Evolutionary conservation across 1,140 invertebrate species (phyloP).

Genomic region (Notospermus geniculatus): DNA sequence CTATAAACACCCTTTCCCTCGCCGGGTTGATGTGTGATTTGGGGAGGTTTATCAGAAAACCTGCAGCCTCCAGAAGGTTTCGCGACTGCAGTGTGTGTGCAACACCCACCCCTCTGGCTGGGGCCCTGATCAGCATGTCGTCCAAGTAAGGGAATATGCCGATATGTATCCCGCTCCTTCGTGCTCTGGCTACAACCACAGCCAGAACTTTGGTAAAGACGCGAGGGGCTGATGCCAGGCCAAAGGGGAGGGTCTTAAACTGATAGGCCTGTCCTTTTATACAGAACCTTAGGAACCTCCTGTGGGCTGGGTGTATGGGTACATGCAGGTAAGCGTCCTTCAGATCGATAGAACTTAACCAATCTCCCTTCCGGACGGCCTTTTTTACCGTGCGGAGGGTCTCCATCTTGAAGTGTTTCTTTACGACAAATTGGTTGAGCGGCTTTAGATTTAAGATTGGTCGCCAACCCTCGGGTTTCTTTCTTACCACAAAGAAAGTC

Average conservation of each 20-base stretch:
- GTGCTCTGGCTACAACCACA: background rate
- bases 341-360: background rate
- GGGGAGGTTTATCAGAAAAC: background rate
- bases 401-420: conserved; percentile 11
- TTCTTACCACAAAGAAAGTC: background rate
- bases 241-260: background rate
- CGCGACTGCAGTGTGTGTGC: background rate
- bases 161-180: background rate
- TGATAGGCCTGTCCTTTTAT: background rate
- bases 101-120: background rate
- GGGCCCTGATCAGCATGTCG: background rate
- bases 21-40: background rate
- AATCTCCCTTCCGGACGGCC: background rate
- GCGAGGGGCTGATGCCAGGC: background rate
- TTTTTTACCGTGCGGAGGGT: background rate
- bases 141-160: background rate
- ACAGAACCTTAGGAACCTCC: background rate
- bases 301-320: background rate
- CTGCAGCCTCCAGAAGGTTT: background rate
- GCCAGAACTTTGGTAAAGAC: background rate
- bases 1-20: background rate
- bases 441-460: background rate
- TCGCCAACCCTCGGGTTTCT: background rate
- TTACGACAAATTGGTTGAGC: too few relatives aligned
- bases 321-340: conserved; percentile 1